Evolutionary conservation across 2,113 vertebrate genomes (phyloP).

Genomic region (Psephotus haematonotus): DNA sequence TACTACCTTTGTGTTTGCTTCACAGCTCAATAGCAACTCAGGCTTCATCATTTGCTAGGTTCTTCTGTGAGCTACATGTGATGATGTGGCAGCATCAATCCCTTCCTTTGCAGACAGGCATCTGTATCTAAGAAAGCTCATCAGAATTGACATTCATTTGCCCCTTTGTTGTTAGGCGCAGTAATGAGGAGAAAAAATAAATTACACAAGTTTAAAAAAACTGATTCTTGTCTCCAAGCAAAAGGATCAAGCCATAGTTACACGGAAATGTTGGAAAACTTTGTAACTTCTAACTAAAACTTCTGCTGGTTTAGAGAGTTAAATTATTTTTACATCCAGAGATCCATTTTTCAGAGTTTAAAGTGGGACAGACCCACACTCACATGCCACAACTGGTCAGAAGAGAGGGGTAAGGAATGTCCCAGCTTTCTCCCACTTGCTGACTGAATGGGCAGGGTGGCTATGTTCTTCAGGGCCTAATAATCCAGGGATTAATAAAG

Average conservation of each 20-base stretch:
- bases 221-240: neutral
- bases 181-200: neutral
- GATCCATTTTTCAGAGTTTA: neutral
- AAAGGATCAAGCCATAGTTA: neutral
- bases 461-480: neutral
- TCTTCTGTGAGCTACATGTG: neutral
- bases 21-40: neutral
- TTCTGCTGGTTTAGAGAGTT: neutral
- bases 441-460: neutral
- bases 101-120: neutral
- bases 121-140: neutral
- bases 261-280: neutral
- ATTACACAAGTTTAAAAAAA: neutral
- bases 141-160: conserved; percentile 16
- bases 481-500: neutral
- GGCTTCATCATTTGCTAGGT: neutral
- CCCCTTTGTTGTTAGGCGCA: neutral
- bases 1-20: neutral
- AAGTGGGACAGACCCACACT: neutral
- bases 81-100: neutral
- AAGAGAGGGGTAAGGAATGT: fast-evolving
- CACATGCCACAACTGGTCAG: neutral
- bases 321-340: neutral
- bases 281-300: neutral
- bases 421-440: neutral